These are phyloP conservation scores for Onthophagus sagittarius DNA, from an alignment of 2,888 invertebrate genomes.

Conservation along the genomic window DNA sequence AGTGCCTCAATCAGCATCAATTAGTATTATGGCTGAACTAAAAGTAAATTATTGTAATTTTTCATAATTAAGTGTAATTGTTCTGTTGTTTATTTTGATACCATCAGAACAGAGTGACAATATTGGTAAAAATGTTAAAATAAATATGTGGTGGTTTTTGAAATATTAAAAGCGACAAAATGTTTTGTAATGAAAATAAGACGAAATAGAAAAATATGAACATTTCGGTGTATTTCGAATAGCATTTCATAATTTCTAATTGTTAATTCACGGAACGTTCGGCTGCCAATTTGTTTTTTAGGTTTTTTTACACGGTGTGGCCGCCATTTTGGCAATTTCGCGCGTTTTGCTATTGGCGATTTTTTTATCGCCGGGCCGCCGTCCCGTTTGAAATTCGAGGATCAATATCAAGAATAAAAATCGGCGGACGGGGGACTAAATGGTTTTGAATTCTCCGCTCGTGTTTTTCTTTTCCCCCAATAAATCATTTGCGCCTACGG, in stretches of 20 bases:
- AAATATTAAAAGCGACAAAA: no score
- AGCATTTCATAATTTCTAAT: not conserved
- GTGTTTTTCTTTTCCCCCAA: conserved; percentile 11
- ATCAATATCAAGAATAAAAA: conserved; percentile 14
- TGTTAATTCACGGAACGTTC: not conserved
- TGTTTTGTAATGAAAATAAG: not conserved
- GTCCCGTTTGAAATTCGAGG: conserved; percentile 9
- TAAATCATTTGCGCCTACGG: conserved; percentile 3
- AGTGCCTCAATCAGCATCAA: no score
- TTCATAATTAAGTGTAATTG: no score
- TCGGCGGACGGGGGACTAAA: conserved; percentile 10
- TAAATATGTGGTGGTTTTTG: not conserved
- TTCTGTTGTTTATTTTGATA: no score
- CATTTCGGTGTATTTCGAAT: not conserved
- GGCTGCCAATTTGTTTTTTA: not conserved
- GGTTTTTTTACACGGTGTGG: not conserved
- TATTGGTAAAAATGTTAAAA: not conserved
- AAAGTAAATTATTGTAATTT: no score
- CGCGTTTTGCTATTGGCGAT: conserved; percentile 1
- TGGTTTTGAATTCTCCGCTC: conserved; percentile 12
- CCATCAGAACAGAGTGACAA: not conserved
- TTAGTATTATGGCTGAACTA: no score
- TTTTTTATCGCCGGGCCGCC: not conserved
- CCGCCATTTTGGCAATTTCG: conserved; percentile 11
- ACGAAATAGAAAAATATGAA: not conserved